Base-by-base conservation (phyloP, 2,888 invertebrate species). In the Ichneumon xanthorius region DNA sequence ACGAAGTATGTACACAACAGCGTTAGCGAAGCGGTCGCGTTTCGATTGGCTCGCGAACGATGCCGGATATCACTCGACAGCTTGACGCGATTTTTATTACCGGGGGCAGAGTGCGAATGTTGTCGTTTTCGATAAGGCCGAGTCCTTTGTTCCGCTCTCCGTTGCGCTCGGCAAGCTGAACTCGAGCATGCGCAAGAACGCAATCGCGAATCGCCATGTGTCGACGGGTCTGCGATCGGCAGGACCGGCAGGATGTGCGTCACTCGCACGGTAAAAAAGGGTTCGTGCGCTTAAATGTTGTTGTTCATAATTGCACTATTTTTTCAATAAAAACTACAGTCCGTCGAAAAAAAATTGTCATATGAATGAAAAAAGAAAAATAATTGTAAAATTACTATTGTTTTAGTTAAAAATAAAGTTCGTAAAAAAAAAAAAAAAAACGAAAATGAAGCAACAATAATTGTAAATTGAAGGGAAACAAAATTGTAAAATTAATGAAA, bases 41-140 rank as follows among this genome's bases (percentile, higher is more conserved):
- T 63, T 71, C 75, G 81, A 81, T 76, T 81, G 70, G 81, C 67
- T 58, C 67, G 63, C 16, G 33, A 30, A 48, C 70, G 65, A 55
- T 50, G 61, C 73, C 55, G 63, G 75, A 73, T 78, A 85, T 82
- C 84, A 55, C 75, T 78, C 26, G 78, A 65, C 75, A 65, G 76
- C 72, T 80, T 80, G 50, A 55, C 81, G 78, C 40, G 72, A 84
- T 85, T 85, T 82, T 85, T 85, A 79, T 80, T 16, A 80, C 63
- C 61, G 75, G 71, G 82, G 79, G 79, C 82, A 79, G 79, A 82
- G 85, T 76, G 65, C 85, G 85, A 78, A 75, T 75, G 72, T 68
- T 68, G 77, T 80, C 76, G 80, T 48, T 58, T 33, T 14, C 37
- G 85, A 85, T 85, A 85, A 85, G 71, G 45, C 45, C 45, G 71